Base-by-base conservation (phyloP, 2,797 vertebrate species). In the Bryconaethiops microstoma region DNA sequence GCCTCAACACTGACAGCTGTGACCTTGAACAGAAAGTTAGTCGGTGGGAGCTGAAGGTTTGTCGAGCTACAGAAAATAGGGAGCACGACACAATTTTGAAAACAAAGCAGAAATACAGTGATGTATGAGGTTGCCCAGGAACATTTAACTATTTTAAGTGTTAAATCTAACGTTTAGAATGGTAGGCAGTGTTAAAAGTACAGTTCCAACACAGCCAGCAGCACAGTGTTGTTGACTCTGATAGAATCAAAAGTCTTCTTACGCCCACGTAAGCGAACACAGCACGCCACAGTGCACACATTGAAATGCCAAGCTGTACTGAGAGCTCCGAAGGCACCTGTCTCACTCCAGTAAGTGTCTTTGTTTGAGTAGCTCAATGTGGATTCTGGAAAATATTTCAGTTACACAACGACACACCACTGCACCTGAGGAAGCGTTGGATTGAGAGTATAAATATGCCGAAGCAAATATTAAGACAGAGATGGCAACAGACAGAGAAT, bases 1-100 rank as follows among this genome's bases (percentile, higher is more conserved):
- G 83, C 81, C 87, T 92, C 87, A 88, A 83, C 90, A 88, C 92
- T 91, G 92, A 92, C 90, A 91, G 84, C 80, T 63, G 88, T 91
- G 92, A 94, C 92, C 93, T 93, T 94, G 92, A 92, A 81, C 62
- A 69, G 74, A 73, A 83, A 80, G 68, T 77, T 80, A 76, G 79
- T 78, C 85, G 63, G 79, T 62, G 52, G 65, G 70, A 72, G 76
- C 78, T 57, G 55, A 76, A 80, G 62, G 76, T 81, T 87, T 85
- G 57, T 54, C 35, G 69, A 57, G 83, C 74, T 76, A 77, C 57
- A n/a, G 40, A 78, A 80, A 76, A 84, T 29, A 67, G 39, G 52
- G 72, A 69, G 25, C 68, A 50, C 42, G 80, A 79, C 69, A 71
- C 5, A 35, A n/a, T 72, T 29, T 6, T 10, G 45, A 35, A 57